phyloP scores from a whole-genome alignment of 1,140 invertebrate species.

The Cotesia vestalis region DNA sequence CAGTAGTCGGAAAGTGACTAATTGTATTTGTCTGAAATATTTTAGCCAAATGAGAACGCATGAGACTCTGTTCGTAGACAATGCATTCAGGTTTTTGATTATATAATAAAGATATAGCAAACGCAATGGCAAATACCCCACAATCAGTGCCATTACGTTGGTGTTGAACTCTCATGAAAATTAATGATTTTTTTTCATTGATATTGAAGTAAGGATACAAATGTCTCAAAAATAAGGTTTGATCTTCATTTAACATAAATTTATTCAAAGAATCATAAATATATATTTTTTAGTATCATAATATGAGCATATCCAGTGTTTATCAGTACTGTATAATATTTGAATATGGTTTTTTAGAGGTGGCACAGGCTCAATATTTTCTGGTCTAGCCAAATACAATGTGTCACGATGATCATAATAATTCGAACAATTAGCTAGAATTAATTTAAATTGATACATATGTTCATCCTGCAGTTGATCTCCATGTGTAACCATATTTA shows the following conservation, averaged over 20 bases:
- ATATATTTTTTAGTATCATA: conserved; percentile 12
- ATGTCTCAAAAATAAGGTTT: background rate
- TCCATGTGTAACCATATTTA: background rate
- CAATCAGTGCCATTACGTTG: conserved; percentile 27
- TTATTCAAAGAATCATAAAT: conserved; percentile 36
- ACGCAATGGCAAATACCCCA: conserved; percentile 28
- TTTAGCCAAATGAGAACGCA: background rate
- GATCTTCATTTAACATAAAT: background rate
- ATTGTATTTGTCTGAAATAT: background rate
- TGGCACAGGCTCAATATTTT: background rate
- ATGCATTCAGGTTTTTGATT: background rate
- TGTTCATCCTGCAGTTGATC: background rate
- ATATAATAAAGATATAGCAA: background rate
- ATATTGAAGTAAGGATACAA: conserved; percentile 24
- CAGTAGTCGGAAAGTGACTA: background rate
- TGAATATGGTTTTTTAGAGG: background rate
- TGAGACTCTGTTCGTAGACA: background rate
- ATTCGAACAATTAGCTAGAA: background rate
- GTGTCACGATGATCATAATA: conserved; percentile 9
- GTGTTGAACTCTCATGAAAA: conserved; percentile 25
- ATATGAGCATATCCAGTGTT: conserved; percentile 31
- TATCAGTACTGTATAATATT: conserved; percentile 8
- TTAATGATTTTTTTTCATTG: background rate
- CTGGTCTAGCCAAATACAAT: background rate
- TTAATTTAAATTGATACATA: background rate